These are phyloP conservation scores for Drosophila histrio DNA, from an alignment of 2,888 invertebrate species.

Conservation along the genomic window DNA sequence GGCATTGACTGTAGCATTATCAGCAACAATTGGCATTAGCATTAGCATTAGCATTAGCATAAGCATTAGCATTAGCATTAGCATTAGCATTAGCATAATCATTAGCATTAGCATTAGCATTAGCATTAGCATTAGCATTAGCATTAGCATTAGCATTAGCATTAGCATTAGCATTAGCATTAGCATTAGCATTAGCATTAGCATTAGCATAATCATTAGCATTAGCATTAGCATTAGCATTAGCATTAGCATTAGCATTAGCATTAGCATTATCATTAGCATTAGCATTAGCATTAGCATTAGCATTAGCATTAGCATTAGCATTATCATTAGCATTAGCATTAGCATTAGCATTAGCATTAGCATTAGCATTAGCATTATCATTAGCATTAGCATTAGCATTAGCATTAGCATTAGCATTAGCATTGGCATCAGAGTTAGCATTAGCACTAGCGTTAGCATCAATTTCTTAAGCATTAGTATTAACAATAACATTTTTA, in stretches of 20 bases:
- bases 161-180: not conserved
- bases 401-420: too few species aligned
- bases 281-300: not conserved
- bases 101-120: not conserved
- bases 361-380: too few species aligned
- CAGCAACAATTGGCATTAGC: not conserved
- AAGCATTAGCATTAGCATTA: not conserved
- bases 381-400: too few species aligned
- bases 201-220: not conserved
- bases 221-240: not conserved
- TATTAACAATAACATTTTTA: too few species aligned
- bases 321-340: too few species aligned
- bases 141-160: not conserved
- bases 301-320: too few species aligned
- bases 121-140: not conserved
- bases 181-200: not conserved
- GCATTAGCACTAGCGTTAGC: too few species aligned
- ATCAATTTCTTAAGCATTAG: too few species aligned
- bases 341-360: too few species aligned
- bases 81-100: not conserved
- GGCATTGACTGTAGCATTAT: not conserved
- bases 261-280: not conserved
- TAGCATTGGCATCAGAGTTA: too few species aligned
- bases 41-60: not conserved
- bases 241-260: not conserved